Base-by-base conservation (phyloP, 2,888 invertebrate genomes). In the Tenthredo amoena region DNA sequence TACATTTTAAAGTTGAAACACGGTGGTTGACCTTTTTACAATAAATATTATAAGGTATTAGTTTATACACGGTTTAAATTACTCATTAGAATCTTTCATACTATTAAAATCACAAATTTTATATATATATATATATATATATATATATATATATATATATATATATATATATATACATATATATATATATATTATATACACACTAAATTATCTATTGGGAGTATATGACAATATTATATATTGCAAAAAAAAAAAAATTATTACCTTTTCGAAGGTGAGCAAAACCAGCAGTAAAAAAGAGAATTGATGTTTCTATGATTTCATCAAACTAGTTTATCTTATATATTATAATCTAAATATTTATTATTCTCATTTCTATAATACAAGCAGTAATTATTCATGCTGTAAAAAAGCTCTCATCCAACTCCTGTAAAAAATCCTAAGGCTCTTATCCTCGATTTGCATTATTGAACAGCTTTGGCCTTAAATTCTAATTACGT, bases 11-110 rank as follows among this genome's bases (percentile, higher is more conserved):
- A 34, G 7, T 77, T 77, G 31, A 77, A 50, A 50, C 50, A 77
- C 77, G 4, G 55, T 50, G 77, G 77, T 50, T 50, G 77, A 77
- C 34, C 31, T 68, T 77, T 77, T 77, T 77, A 77, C 77, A 77
- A 77, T 77, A 77, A 77, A 77, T 77, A 77, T 77, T 77, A 77
- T 43, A 55, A 2, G 77, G 34, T 34, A 55, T 50, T 77, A 77
- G 50, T 50, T 76, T 71, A 71, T 71, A 71, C 71, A 37, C 15
- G 40, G n/a, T 21, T 74, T 72, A 21, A 72, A 40, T n/a, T 40
- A 26, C 40, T 40, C 10, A 10, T 37, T 72, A 43, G 10, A 72
- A 40, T 72, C 18, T 40, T n/a, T 72, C n/a, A 40, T 40, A 81
- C 62, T 81, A 81, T 81, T 77, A 34, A 77, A 62, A 58, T 81